Conservation (phyloP, 2,797 vertebrate species). For the Melanotaenia nigrans region DNA sequence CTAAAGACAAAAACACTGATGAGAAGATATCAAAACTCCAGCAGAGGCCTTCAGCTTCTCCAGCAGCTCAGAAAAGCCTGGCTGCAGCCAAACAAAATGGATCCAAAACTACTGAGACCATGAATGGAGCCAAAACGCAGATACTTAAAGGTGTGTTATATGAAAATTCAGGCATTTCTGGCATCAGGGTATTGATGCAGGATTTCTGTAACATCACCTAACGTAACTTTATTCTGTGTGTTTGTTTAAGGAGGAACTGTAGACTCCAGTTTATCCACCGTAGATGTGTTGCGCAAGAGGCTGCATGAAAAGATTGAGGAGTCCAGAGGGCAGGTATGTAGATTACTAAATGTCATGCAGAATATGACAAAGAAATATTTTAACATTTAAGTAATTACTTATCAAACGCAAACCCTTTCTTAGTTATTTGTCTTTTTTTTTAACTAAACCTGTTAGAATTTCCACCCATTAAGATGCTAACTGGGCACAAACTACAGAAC, state of each 20-base stretch:
- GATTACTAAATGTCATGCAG: not conserved
- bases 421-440: not conserved
- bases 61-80: slow-evolving; percentile 37
- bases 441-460: too few relatives aligned
- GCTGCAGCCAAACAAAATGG: slow-evolving; percentile 16
- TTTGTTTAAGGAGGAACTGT: slow-evolving; percentile 65
- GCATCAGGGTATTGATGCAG: not conserved
- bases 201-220: not conserved
- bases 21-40: slow-evolving; percentile 56
- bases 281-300: slow-evolving; percentile 88
- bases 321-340: slow-evolving; percentile 87
- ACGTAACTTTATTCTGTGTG: not conserved
- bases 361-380: not conserved
- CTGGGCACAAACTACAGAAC: too few relatives aligned
- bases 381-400: not conserved
- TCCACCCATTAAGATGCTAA: too few relatives aligned
- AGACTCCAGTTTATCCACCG: slow-evolving; percentile 77
- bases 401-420: not conserved
- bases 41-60: slow-evolving; percentile 32
- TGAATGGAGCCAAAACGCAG: slow-evolving; percentile 42
- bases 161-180: not conserved
- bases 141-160: slow-evolving; percentile 54
- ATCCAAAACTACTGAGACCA: slow-evolving; percentile 20
- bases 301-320: slow-evolving; percentile 93
- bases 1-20: slow-evolving; percentile 52